Evolutionary conservation across 2,113 vertebrate species (phyloP).

Genomic region (Pluvianellus socialis): DNA sequence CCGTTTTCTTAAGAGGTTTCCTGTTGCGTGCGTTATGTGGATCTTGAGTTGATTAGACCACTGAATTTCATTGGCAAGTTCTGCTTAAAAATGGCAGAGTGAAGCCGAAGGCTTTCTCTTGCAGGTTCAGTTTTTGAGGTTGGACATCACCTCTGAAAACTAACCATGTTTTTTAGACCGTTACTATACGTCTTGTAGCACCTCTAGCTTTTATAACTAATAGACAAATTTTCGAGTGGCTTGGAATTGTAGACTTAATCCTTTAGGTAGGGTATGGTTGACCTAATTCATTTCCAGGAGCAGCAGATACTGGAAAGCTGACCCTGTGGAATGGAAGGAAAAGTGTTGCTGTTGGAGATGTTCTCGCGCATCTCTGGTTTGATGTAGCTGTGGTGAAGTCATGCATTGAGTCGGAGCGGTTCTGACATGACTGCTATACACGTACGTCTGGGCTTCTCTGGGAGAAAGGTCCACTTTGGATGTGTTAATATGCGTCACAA

Average conservation of each 20-base stretch:
- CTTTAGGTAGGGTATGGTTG: background rate
- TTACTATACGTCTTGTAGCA: background rate
- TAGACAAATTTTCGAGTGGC: background rate
- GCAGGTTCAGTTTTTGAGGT: background rate
- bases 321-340: background rate
- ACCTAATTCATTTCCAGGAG: background rate
- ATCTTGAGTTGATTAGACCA: background rate
- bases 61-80: background rate
- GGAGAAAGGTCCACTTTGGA: background rate
- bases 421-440: accelerated
- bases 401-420: accelerated
- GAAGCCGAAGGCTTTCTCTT: background rate
- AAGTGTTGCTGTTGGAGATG: background rate
- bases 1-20: background rate
- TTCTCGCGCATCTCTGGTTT: background rate
- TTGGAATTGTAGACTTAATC: background rate
- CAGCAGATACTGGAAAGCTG: background rate
- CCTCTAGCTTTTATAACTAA: background rate
- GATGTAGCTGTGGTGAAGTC: background rate
- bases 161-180: background rate
- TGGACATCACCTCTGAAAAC: accelerated
- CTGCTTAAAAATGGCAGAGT: background rate
- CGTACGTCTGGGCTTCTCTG: background rate
- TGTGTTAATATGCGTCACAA: accelerated
- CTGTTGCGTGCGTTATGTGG: background rate